phyloP scores from a whole-genome alignment of 2,113 vertebrate species.

The Gopherus flavomarginatus region DNA sequence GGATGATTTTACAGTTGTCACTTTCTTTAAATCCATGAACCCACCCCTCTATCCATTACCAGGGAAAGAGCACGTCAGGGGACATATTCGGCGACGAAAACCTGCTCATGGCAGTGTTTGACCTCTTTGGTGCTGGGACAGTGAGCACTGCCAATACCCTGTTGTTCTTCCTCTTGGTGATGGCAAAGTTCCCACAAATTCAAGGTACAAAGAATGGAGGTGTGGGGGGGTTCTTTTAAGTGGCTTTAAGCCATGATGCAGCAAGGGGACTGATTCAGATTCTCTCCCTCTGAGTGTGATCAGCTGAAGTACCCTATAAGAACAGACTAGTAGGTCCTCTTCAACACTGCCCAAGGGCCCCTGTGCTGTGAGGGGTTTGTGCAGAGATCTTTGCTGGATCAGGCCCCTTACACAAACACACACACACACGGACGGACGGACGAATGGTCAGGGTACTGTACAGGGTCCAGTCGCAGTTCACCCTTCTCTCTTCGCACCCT shows the following conservation, averaged over 20 bases:
- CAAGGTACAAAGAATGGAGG: conserved; percentile 69
- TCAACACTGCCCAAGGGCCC: neutral
- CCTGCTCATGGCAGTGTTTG: conserved; percentile 53
- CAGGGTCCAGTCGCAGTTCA: neutral
- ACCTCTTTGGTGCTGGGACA: conserved; percentile 77
- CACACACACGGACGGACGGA: no score
- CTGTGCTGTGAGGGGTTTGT: neutral
- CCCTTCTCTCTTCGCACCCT: neutral
- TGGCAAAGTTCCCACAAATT: conserved; percentile 81
- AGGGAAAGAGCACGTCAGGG: conserved; percentile 36
- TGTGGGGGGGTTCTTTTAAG: fast-evolving
- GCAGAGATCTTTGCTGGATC: neutral
- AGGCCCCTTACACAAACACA: neutral
- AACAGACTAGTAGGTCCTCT: neutral
- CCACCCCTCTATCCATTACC: neutral
- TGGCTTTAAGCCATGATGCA: fast-evolving
- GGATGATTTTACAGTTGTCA: fast-evolving
- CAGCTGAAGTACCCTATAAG: fast-evolving
- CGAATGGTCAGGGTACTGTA: neutral
- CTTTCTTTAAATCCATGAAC: neutral
- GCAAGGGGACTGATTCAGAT: neutral
- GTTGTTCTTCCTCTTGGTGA: conserved; percentile 72
- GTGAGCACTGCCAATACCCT: conserved; percentile 72
- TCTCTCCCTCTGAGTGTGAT: neutral
- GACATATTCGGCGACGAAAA: conserved; percentile 56